These are phyloP conservation scores for Lasioglossum villosulum DNA, from an alignment of 2,888 invertebrate genomes.

Conservation along the genomic window DNA sequence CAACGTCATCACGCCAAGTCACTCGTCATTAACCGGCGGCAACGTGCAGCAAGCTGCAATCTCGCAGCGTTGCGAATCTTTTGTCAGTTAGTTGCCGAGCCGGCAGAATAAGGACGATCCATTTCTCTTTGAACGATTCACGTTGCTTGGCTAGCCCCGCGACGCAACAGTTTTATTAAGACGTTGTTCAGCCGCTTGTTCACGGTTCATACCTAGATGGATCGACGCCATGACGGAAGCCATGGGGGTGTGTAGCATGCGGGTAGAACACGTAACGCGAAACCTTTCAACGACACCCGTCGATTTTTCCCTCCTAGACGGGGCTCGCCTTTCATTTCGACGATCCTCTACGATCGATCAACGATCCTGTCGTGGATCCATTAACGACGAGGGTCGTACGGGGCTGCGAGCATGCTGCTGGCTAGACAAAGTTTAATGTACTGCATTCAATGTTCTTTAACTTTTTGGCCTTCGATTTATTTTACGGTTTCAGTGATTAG, in stretches of 20 bases:
- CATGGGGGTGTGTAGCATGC: conserved; percentile 56
- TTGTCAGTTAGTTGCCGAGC: conserved; percentile 23
- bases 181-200: not conserved
- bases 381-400: not conserved
- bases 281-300: conserved; percentile 47
- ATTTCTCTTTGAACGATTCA: conserved; percentile 14
- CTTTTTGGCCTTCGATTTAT: no score
- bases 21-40: conserved; percentile 24
- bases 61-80: conserved; percentile 24
- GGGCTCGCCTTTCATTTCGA: not conserved
- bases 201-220: not conserved
- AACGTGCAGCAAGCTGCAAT: not conserved
- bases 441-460: no score
- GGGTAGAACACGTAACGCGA: conserved; percentile 56
- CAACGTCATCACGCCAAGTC: conserved; percentile 22
- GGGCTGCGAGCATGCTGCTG: not conserved
- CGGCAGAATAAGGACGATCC: conserved; percentile 29
- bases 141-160: not conserved
- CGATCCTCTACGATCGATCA: conserved; percentile 25
- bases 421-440: not conserved
- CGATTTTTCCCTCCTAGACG: conserved; percentile 34
- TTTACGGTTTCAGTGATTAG: no score
- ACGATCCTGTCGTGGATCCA: not conserved
- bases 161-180: conserved; percentile 38
- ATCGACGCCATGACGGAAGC: not conserved